Base-by-base conservation (phyloP, 1,140 invertebrate genomes). In the Luehdorfia chinensis region DNA sequence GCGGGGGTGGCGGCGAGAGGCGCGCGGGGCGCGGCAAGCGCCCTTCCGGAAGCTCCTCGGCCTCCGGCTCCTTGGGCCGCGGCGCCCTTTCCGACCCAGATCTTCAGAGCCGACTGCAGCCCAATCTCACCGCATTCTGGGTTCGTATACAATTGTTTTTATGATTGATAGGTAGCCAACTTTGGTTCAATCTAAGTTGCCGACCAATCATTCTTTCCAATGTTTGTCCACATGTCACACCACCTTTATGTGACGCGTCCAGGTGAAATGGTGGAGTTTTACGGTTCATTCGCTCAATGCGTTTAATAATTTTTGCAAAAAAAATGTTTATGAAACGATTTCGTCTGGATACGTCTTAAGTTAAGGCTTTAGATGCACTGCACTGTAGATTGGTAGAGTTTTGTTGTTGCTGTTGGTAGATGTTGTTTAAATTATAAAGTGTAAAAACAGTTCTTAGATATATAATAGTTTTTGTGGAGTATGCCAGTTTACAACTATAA, bases 51-150 rank as follows among this genome's bases (percentile, higher is more conserved):
- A 73, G 69, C 58, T 78, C 69, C 54, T 78, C 72, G 43, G 63
- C 62, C 21, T 71, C 72, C 34, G 64, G 55, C 23, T 64, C 72
- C 21, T 70, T 86, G 31, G 75, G 72, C 51, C 68, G 83, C 37
- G 78, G 75, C 25, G 80, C 81, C 27, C 80, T 80, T 50, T 84
- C 83, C 50, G 78, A 86, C 63, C 73, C 78, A 1, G 78, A 86
- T 59, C 59, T 79, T 6, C 77, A 76, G 62, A 59, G 66, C 64
- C 52, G 74, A 12, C 67, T 83, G 45, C 73, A 75, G 60, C 67
- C 76, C 1, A 73, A 69, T 48, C 69, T 84, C 62, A 65, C 62
- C 41, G 63, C 65, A 5, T 80, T 65, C 58, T 84, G 80, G 80
- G 77, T 83, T 69, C 66, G 79, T 80, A 74, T 6, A 13, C 30